Evolutionary conservation across 2,888 invertebrate genomes (phyloP), one percentile per base, ranked within the genome.

Genomic region (Drosophila sordidula): DNA sequence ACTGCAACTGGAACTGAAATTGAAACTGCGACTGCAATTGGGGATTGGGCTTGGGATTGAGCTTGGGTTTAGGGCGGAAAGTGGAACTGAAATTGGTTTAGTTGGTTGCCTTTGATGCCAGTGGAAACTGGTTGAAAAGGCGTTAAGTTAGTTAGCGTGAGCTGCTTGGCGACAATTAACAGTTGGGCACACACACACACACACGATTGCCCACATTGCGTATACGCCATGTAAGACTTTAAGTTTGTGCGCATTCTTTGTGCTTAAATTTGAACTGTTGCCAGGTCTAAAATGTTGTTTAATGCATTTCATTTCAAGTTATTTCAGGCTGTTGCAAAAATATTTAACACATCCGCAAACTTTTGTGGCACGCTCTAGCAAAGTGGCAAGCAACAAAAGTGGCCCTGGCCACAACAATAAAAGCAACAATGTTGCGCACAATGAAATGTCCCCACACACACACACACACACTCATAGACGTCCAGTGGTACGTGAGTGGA

Each of bases 341-440:
- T 78, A 62, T 78, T 78, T 51, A 68, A 65, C 78, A 67, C 74
- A 54, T 44, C 55, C 49, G 42, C 62, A 67, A 70, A 75, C 68
- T 74, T 85, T 67, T 79, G 68, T 65, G 77, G 71, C 79, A 67
- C 61, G 49, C 70, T 59, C 63, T 50, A 58, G 71, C 57, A 44
- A 54, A 64, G 41, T 58, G 67, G 61, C 78, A 47, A 51, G 46
- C 61, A 70, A 66, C 65, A 65, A 58, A 63, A 56, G 80, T 69
- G 49, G 59, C 66, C 51, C 54, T 11, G 49, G 52, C 49, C 61
- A 57, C 59, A 62, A 75, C 70, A 81, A 75, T 81, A 85, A 82
- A 84, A 68, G 63, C 80, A 77, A 80, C 82, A 86, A 65, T 78
- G 85, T 85, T 63, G 69, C 26, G 36, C 68, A 70, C 86, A 79